Base-by-base conservation (phyloP, 1,140 invertebrate genomes). In the Brachionus paranguensis region DNA sequence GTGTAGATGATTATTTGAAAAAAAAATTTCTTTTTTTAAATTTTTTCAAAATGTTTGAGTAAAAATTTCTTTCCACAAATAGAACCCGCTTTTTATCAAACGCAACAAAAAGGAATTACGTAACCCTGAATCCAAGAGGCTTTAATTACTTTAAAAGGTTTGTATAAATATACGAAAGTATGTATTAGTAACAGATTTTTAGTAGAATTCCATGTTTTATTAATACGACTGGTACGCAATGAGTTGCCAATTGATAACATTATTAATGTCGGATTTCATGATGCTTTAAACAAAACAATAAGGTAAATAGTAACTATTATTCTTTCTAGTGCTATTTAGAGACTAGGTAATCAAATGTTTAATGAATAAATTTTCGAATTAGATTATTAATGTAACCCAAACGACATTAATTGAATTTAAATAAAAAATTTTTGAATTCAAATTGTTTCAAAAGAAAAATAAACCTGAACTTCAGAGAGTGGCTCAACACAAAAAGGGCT, bases 111-210 rank as follows among this genome's bases (percentile, higher is more conserved):
- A 72, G 20, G 41, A 72, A 43, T 72, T 72, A 72, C 68, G 68
- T 72, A 72, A 72, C 33, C 27, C 27, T 20, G 68, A 72, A 72
- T 72, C 68, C 68, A 72, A 72, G 33, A 72, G 41, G 17, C 20
- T 72, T 72, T 72, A 72, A 72, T 72, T 72, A 72, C 37, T 41
- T 72, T 43, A 72, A 68, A 72, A 72, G 68, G 68, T 72, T 43
- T 72, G 33, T 72, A 72, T 72, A 72, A 72, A 72, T 41, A 72
- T 72, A 72, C 41, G 68, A 20, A 43, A 60, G 53, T 60, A 60
- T 60, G 53, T 60, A 72, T 72, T 72, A 72, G 37, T 72, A 41
- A 72, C 68, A 72, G 41, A 72, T 45, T 72, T 68, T 43, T 41
- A 43, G 17, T 20, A 68, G 27, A 68, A 68, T 60, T 60, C 17